Conservation (phyloP, 2,113 vertebrate genomes). For the Emydura subglobosa region DNA sequence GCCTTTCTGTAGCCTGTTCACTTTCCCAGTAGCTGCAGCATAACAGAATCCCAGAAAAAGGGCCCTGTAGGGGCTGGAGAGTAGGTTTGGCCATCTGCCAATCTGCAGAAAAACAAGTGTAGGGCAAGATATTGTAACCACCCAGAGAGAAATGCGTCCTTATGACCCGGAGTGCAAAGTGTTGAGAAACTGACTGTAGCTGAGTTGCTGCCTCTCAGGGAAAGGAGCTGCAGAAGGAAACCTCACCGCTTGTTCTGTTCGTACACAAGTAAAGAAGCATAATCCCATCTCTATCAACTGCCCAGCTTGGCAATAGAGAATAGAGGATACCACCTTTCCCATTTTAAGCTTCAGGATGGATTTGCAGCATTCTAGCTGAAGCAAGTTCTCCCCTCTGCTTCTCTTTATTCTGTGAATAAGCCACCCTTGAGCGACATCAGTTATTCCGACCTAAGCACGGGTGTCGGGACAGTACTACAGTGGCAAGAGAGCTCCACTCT, state of each 20-base stretch:
- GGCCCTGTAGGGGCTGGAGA: neutral
- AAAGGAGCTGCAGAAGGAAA: neutral
- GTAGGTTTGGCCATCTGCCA: fast-evolving
- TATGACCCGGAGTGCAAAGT: neutral
- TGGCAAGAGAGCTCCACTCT: no score
- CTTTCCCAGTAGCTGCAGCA: neutral
- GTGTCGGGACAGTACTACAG: no score
- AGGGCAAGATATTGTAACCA: neutral
- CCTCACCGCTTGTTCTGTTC: fast-evolving
- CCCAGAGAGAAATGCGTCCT: neutral
- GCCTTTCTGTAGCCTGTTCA: neutral
- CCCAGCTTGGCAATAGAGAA: neutral
- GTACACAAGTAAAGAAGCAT: neutral
- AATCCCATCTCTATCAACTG: neutral
- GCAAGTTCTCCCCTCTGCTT: neutral
- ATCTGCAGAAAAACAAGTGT: neutral
- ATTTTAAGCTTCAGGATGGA: neutral
- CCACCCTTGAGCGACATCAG: no score
- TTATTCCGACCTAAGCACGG: no score
- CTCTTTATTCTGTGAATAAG: neutral
- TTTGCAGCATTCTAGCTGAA: neutral
- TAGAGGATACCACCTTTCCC: neutral
- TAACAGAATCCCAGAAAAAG: neutral
- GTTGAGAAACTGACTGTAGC: fast-evolving
- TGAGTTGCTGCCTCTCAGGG: neutral